Evolutionary conservation across 1,140 invertebrate genomes (phyloP).

Genomic region (Sinella curviseta): DNA sequence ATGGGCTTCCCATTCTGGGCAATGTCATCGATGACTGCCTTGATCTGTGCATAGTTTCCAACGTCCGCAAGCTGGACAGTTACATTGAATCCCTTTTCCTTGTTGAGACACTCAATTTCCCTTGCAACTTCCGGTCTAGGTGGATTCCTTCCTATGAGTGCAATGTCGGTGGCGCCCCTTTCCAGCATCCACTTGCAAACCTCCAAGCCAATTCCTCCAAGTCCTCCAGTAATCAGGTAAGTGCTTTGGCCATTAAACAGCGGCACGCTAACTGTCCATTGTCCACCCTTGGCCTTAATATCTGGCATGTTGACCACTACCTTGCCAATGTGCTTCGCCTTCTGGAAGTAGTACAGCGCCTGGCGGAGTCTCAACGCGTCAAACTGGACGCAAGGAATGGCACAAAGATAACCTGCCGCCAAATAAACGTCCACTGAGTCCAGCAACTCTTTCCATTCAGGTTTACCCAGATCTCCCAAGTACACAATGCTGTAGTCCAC

Average conservation of each 20-base stretch:
- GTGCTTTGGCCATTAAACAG: background rate
- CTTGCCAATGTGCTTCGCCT: slow-evolving; percentile 24
- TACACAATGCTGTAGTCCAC: slow-evolving; percentile 33
- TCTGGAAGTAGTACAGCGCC: background rate
- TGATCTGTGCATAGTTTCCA: background rate
- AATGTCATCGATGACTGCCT: background rate
- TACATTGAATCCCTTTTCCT: background rate
- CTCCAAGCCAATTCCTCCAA: background rate
- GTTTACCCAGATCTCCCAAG: too few relatives aligned
- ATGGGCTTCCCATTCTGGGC: background rate
- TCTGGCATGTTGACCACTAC: background rate
- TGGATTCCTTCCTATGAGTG: background rate
- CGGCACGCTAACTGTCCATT: background rate
- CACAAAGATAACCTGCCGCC: background rate
- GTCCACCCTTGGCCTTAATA: background rate
- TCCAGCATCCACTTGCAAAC: slow-evolving; percentile 11
- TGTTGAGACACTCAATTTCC: background rate
- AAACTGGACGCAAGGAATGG: background rate
- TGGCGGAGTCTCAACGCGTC: background rate
- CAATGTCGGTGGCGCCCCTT: background rate
- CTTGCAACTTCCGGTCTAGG: background rate
- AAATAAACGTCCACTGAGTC: too few relatives aligned
- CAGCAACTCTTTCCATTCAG: too few relatives aligned
- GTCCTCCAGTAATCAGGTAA: slow-evolving; percentile 6
- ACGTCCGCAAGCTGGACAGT: background rate